phyloP scores from a whole-genome alignment of 2,888 invertebrate genomes.

The Allophyes oxyacanthae region DNA sequence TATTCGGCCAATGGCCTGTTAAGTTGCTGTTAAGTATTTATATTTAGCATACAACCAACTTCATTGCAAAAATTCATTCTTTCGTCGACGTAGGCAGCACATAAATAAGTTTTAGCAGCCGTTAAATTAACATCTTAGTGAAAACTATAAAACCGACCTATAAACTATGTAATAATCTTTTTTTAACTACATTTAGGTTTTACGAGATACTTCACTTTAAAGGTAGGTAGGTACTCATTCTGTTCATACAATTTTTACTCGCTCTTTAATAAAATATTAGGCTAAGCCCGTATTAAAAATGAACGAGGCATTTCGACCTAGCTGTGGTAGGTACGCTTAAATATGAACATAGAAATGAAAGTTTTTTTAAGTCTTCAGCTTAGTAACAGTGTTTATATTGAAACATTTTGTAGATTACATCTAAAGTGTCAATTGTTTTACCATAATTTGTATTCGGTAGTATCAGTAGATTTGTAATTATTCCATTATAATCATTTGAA shows the following conservation, averaged over 20 bases:
- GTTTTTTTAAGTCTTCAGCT: constrained; percentile 7
- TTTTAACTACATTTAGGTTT: constrained; percentile 45
- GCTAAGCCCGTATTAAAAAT: constrained; percentile 40
- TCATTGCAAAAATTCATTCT: too few relatives aligned
- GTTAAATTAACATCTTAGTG: too few relatives aligned
- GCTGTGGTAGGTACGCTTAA: constrained; percentile 9
- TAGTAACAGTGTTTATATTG: neutral
- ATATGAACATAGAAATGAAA: constrained; percentile 8
- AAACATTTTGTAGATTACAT: too few relatives aligned
- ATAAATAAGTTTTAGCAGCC: too few relatives aligned
- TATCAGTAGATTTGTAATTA: too few relatives aligned
- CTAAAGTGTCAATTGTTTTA: too few relatives aligned
- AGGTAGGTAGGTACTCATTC: constrained; percentile 21
- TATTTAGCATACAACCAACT: too few relatives aligned
- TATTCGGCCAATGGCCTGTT: too few relatives aligned
- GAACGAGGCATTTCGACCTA: constrained; percentile 26
- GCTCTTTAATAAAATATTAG: constrained; percentile 47
- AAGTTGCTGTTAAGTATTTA: too few relatives aligned
- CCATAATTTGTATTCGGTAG: too few relatives aligned
- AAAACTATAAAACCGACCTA: constrained; percentile 38
- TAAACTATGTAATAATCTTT: constrained; percentile 41
- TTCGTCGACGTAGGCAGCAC: too few relatives aligned
- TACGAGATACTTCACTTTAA: constrained; percentile 38
- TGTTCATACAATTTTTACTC: constrained; percentile 26
- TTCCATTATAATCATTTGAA: too few relatives aligned